These are phyloP conservation scores for Teinopalpus imperialis DNA, from an alignment of 2,888 invertebrate genomes.

Conservation along the genomic window DNA sequence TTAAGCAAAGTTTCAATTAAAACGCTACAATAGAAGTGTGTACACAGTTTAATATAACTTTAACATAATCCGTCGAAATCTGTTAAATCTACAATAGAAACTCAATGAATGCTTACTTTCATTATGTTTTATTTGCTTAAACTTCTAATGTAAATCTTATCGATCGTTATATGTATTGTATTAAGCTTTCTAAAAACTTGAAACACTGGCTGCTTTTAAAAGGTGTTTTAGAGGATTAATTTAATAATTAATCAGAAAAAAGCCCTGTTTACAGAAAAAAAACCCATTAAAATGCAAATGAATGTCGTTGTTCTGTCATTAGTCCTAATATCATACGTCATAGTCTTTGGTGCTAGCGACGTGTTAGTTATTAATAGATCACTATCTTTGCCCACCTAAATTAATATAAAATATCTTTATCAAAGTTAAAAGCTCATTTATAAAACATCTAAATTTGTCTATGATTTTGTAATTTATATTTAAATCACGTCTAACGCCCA, in stretches of 20 bases:
- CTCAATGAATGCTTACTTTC: conserved; percentile 11
- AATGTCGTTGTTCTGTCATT: conserved; percentile 10
- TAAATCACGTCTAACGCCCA: conserved; percentile 1
- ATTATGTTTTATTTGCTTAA: conserved; percentile 23
- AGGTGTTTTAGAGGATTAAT: conserved; percentile 3
- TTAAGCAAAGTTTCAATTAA: conserved; percentile 25
- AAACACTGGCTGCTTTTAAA: conserved; percentile 4
- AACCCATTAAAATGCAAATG: conserved; percentile 20
- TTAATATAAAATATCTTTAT: conserved; percentile 22
- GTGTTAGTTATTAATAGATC: conserved; percentile 24
- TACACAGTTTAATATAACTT: conserved; percentile 22
- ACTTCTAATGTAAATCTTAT: conserved; percentile 17
- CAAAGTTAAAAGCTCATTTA: conserved; percentile 14
- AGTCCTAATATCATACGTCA: conserved; percentile 9
- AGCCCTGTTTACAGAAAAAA: conserved; percentile 8
- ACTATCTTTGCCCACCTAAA: conserved; percentile 19
- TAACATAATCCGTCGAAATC: conserved; percentile 23
- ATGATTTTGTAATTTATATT: conserved; percentile 15
- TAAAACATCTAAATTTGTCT: conserved; percentile 19
- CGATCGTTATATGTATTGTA: conserved; percentile 3
- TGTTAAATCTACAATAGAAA: conserved; percentile 22
- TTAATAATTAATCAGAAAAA: neutral
- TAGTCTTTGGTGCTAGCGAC: conserved; percentile 19
- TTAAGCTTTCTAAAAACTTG: conserved; percentile 19
- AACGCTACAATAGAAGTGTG: conserved; percentile 22